Base-by-base conservation (phyloP, 2,888 invertebrate species). In the Peribatodes rhomboidaria region DNA sequence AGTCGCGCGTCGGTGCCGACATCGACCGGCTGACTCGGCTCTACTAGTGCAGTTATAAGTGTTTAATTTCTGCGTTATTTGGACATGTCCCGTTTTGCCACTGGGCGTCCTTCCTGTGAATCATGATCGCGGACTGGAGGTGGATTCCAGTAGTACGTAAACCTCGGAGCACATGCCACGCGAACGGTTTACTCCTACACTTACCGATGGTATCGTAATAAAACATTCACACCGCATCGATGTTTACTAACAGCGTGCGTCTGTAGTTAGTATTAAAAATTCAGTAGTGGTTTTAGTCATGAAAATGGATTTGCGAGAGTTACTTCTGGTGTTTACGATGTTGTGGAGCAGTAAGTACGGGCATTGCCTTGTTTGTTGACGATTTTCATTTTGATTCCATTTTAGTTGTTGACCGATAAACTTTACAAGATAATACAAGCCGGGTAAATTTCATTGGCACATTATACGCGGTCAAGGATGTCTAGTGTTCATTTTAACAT, bases 21-120 rank as follows among this genome's bases (percentile, higher is more conserved):
- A 85, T 85, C 83, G 90, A 89, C 80, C 88, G 88, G 81, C 75
- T 85, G 90, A 88, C 72, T 89, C 89, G 83, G 77, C 83, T 77
- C 65, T 79, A 83, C 73, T 70, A 41, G 76, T 71, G 75, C 70
- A 72, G 67, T 69, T 71, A 74, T 79, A 80, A 83, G 81, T 82
- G 76, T 77, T 81, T 76, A 73, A 83, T 83, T 87, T 81, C 74
- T 72, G 71, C 74, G 81, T 72, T 81, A 82, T 85, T 85, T 81
- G 84, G 81, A 88, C 85, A 87, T 90, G 86, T 82, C 84, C 91
- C 90, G 88, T 89, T 91, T 86, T 73, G 81, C 85, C 77, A 81
- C 83, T 85, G 83, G 72, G 80, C 75, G 81, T 84, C 83, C 88
- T 86, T 88, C 88, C 90, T 89, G 89, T 91, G 91, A 92, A 86